phyloP scores from a whole-genome alignment of 1,140 invertebrate genomes.

The Lamellibrachia luymesi region DNA sequence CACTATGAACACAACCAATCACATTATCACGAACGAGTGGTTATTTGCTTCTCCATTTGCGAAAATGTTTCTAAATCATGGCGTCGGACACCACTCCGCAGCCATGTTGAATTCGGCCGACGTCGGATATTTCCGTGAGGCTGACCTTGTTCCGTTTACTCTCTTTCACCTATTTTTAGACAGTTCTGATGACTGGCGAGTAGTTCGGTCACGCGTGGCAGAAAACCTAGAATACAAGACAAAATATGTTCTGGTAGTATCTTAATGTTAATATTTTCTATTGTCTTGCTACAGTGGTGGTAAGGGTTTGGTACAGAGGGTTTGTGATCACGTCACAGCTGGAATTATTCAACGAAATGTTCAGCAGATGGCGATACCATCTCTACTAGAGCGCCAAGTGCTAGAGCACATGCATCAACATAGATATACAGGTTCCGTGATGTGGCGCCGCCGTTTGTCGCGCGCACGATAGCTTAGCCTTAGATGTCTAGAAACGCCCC shows the following conservation, averaged over 20 bases:
- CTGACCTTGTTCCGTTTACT: background rate
- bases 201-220: background rate
- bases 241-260: background rate
- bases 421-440: too few relatives aligned
- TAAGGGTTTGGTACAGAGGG: background rate
- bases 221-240: background rate
- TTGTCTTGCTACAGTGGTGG: background rate
- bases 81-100: conserved; percentile 2
- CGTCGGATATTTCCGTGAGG: background rate
- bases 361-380: background rate
- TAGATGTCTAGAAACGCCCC: too few relatives aligned
- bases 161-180: background rate
- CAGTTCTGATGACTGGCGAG: background rate
- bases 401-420: too few relatives aligned
- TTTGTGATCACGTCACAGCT: background rate
- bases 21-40: background rate
- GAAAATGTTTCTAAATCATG: background rate
- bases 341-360: background rate
- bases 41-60: background rate
- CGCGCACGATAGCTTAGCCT: too few relatives aligned
- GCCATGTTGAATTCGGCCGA: conserved; percentile 3
- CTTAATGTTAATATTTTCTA: background rate
- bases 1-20: background rate
- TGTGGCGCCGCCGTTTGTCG: too few relatives aligned
- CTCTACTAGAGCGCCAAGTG: background rate